A percentile compares a stretch with the other conserved stretches of the same genome.
Conservation (phyloP, 2,113 vertebrate species). For the Lates calcarifer region DNA sequence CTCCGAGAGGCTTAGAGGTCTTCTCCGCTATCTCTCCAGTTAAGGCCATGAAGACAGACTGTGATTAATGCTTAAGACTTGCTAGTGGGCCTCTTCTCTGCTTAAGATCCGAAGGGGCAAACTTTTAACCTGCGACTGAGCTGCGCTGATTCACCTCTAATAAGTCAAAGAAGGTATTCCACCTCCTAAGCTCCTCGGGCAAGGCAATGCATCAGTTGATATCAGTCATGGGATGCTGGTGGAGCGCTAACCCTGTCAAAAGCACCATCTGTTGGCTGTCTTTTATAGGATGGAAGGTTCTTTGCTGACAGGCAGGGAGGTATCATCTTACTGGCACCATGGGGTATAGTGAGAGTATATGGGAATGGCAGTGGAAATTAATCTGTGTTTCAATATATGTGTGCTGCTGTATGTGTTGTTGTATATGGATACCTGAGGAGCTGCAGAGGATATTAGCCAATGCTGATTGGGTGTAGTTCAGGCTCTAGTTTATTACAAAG, state of each 20-base stretch:
- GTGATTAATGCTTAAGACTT: conserved; percentile 63
- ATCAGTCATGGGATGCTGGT: conserved; percentile 56
- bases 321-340: conserved; percentile 52
- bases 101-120: conserved; percentile 46
- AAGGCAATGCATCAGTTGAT: conserved; percentile 30
- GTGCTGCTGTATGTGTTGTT: conserved; percentile 31
- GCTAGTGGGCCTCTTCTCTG: conserved; percentile 31
- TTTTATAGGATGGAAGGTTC: conserved; percentile 34
- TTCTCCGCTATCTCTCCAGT: conserved; percentile 48
- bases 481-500: conserved; percentile 55
- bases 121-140: conserved; percentile 73
- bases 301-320: conserved; percentile 35
- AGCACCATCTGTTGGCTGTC: conserved; percentile 63
- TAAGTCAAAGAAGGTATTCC: conserved; percentile 54
- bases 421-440: conserved; percentile 63
- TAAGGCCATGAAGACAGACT: conserved; percentile 58
- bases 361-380: conserved; percentile 55
- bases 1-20: conserved; percentile 51
- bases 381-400: conserved; percentile 61
- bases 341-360: conserved; percentile 39
- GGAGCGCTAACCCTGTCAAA: conserved; percentile 57
- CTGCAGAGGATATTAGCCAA: conserved; percentile 46
- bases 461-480: conserved; percentile 31
- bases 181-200: conserved; percentile 42
- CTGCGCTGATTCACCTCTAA: conserved; percentile 57